Conservation (phyloP, 2,888 invertebrate species). For the Augiades crinisus region DNA sequence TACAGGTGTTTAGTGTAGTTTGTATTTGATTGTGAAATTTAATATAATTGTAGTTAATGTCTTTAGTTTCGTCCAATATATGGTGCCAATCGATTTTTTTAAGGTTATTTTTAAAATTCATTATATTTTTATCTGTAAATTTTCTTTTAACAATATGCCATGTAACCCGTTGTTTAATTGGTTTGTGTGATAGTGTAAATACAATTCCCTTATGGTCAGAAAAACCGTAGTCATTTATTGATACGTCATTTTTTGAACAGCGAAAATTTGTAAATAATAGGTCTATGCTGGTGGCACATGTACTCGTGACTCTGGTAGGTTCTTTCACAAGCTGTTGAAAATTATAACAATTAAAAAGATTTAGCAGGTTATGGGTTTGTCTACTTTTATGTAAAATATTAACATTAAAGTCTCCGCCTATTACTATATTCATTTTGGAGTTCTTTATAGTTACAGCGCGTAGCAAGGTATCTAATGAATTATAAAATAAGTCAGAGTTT, state of each 20-base stretch:
- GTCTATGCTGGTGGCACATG: neutral
- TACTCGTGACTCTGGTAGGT: neutral
- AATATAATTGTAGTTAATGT: neutral
- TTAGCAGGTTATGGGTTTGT: neutral
- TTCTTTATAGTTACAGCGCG: neutral
- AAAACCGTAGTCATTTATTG: neutral
- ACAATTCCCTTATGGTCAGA: neutral
- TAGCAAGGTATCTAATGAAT: neutral
- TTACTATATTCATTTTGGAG: neutral
- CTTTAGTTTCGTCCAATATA: neutral
- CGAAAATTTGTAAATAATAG: neutral
- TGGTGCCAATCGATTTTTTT: neutral
- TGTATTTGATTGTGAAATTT: neutral
- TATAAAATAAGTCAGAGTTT: conserved; percentile 2
- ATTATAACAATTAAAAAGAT: neutral
- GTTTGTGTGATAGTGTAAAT: too few relatives aligned
- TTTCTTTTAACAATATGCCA: neutral
- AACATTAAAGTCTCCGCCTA: conserved; percentile 13
- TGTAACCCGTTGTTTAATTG: conserved; percentile 2
- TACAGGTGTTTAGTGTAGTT: neutral
- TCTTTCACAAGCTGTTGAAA: neutral
- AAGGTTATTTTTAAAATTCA: neutral
- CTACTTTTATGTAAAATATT: conserved; percentile 1
- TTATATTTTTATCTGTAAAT: neutral
- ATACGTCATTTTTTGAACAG: neutral